Conservation (phyloP, 2,797 vertebrate species). For the Rachycentron canadum region DNA sequence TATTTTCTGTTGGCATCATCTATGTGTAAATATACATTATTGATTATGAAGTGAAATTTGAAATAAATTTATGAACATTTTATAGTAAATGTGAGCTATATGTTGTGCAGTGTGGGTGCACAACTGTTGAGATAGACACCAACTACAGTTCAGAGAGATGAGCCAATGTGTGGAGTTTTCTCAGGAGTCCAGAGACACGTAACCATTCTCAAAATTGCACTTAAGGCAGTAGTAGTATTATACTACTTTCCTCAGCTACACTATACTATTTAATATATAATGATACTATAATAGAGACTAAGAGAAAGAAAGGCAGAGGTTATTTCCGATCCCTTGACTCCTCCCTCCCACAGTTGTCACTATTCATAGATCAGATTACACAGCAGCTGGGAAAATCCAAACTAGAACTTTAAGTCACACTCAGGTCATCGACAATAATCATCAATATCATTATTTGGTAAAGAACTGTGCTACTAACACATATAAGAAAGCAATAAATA, state of each 20-base stretch:
- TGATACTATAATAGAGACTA: slow-evolving; percentile 37
- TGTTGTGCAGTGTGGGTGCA: neutral
- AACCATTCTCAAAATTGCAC: neutral
- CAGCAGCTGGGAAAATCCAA: slow-evolving; percentile 66
- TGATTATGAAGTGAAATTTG: neutral
- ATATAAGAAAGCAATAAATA: slow-evolving; percentile 18
- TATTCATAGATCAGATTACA: slow-evolving; percentile 78
- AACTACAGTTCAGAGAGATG: neutral
- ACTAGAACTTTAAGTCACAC: slow-evolving; percentile 69
- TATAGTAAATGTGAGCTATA: neutral
- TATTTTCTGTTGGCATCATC: neutral
- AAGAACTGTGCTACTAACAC: slow-evolving; percentile 31
- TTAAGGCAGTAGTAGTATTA: slow-evolving; percentile 29
- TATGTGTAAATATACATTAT: neutral
- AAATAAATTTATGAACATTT: neutral
- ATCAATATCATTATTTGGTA: slow-evolving; percentile 54
- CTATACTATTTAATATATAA: slow-evolving; percentile 7
- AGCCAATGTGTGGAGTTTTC: neutral
- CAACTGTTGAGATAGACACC: neutral
- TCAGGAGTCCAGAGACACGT: neutral
- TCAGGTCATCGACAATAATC: slow-evolving; percentile 57
- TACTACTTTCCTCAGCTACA: neutral
- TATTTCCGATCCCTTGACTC: slow-evolving; percentile 68
- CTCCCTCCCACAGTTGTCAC: slow-evolving; percentile 80
- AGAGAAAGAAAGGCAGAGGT: slow-evolving; percentile 66